Conservation (phyloP, 2,888 invertebrate species). For the Apamea crenata region DNA sequence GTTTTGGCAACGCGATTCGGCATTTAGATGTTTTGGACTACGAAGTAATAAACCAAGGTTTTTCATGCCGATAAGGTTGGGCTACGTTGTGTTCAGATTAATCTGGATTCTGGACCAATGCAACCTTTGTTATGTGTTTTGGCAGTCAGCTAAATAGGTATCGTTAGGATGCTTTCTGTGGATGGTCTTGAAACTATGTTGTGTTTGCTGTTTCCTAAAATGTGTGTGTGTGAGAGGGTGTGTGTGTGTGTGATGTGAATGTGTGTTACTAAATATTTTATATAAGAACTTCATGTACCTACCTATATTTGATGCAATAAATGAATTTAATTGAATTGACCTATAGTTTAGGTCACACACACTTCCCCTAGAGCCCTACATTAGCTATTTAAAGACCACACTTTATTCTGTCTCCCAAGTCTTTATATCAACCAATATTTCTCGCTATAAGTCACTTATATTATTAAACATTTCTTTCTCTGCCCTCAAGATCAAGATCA, state of each 20-base stretch:
- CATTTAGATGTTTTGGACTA: slow-evolving; percentile 7
- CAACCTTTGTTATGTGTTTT: not conserved
- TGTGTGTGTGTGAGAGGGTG: too few species aligned
- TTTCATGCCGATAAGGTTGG: not conserved
- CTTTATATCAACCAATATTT: not conserved
- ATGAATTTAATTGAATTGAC: too few species aligned
- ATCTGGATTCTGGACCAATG: not conserved
- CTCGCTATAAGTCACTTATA: not conserved
- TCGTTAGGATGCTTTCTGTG: not conserved
- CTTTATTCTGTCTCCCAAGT: not conserved
- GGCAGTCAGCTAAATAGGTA: slow-evolving; percentile 2
- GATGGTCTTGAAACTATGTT: not conserved
- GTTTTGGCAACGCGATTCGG: slow-evolving; percentile 43
- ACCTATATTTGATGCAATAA: too few species aligned
- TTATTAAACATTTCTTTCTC: not conserved
- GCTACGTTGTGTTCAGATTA: not conserved
- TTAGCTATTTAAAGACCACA: not conserved
- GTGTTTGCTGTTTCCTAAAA: not conserved
- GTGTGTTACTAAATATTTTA: too few species aligned
- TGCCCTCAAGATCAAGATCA: not conserved
- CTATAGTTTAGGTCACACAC: not conserved
- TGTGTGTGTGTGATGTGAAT: too few species aligned
- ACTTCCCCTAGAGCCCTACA: not conserved
- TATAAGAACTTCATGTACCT: too few species aligned
- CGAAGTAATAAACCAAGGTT: not conserved